Evolutionary conservation across 2,888 invertebrate genomes (phyloP).

Genomic region (Schizaphis graminum): DNA sequence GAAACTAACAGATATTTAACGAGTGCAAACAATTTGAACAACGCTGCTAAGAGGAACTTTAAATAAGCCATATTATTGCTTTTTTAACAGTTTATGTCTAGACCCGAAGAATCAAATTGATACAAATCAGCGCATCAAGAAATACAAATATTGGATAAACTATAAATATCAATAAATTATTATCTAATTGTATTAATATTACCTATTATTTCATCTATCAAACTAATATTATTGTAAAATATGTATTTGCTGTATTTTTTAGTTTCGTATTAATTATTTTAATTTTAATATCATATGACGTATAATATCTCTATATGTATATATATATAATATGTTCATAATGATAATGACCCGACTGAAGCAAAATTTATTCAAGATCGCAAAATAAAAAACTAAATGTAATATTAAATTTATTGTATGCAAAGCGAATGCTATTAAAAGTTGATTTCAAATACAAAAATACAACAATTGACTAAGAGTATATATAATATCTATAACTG

Average conservation of each 20-base stretch:
- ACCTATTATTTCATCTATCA: too few species aligned
- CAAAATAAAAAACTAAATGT: neutral
- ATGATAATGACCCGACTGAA: neutral
- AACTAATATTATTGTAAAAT: neutral
- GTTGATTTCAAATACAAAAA: neutral
- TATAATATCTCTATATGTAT: too few species aligned
- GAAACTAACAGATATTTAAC: neutral
- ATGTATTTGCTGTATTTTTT: neutral
- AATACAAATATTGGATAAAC: neutral
- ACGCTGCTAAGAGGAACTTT: neutral
- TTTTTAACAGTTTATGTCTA: neutral
- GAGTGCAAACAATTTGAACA: neutral
- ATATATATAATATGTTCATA: neutral
- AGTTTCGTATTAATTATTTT: neutral
- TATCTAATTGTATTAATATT: neutral
- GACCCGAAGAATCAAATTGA: neutral
- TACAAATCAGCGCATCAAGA: neutral
- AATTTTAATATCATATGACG: too few species aligned
- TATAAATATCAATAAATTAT: neutral
- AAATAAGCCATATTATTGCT: neutral
- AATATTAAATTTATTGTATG: neutral
- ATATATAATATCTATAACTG: neutral
- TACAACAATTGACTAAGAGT: neutral
- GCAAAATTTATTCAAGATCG: neutral
- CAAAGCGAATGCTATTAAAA: neutral